Base-by-base conservation (phyloP, 2,113 vertebrate genomes). In the Hylia prasina region DNA sequence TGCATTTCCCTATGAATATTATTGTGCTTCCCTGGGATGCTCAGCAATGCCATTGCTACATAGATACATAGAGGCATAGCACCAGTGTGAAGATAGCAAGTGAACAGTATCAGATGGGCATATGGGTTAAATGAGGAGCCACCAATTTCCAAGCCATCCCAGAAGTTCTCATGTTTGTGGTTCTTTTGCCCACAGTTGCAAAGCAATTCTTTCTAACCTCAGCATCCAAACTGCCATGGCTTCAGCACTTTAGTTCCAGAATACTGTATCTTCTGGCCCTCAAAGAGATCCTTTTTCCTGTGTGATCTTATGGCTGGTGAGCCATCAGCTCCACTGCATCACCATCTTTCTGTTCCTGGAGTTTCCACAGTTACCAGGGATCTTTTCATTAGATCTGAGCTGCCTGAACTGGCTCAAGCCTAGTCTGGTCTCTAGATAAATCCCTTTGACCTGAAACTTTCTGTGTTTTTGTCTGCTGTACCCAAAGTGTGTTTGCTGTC, bases 111-210 rank as follows among this genome's bases (percentile, higher is more conserved):
- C 31, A 72, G 45, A 73, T 22, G 25, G 28, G 10, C 9, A 33
- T 12, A 24, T 0, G 4, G 7, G 7, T 63, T 76, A 69, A 86
- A 15, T 6, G n/a, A 68, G 65, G 47, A 82, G 31, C 17, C 0
- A 0, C 30, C 35, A 85, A 9, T 25, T 91, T 76, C 35, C 22
- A 71, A 51, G 45, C 33, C 6, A 76, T 48, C 71, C 23, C 40
- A 82, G 37, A 81, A 58, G 11, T 56, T 44, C 51, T 81, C 47
- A 39, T 19, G 16, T 47, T 58, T 81, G 72, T 48, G 27, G 11
- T 47, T 93, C 47, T 64, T 87, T 56, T 35, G 47, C 14, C 12
- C 51, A 42, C 14, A 75, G 4, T 13, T 94, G 50, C 47, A 70
- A 66, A 91, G 39, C 44, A 75, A 77, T n/a, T 21, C 11, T 58